Percentiles rank a stretch among this genome's conserved stretches.
Conservation (phyloP, 2,888 invertebrate species). For the Noctua janthe region DNA sequence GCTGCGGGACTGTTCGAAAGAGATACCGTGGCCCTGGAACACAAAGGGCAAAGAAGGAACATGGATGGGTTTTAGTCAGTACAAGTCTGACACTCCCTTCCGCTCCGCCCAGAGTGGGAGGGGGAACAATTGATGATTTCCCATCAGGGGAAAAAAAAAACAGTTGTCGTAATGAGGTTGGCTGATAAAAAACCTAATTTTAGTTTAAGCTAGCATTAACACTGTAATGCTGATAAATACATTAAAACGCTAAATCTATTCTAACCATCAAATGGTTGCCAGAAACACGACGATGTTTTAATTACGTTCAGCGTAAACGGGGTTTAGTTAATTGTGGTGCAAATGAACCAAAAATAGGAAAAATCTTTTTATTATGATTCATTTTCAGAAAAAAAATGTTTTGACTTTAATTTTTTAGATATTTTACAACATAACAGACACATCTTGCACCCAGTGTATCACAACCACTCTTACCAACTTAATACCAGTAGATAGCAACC, state of each 20-base stretch:
- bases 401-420: neutral
- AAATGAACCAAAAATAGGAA: neutral
- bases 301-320: neutral
- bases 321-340: neutral
- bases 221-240: too few species aligned
- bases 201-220: too few species aligned
- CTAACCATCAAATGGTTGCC: neutral
- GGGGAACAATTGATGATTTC: too few species aligned
- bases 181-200: too few species aligned
- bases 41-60: too few species aligned
- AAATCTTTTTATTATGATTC: neutral
- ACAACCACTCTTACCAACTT: conserved; percentile 72
- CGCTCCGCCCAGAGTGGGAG: too few species aligned
- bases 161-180: neutral
- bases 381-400: neutral
- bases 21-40: too few species aligned
- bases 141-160: too few species aligned
- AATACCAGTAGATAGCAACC: conserved; percentile 87
- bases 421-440: neutral
- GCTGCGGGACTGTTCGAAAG: too few species aligned
- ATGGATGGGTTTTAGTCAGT: too few species aligned
- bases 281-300: neutral
- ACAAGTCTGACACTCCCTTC: too few species aligned
- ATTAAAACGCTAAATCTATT: too few species aligned
- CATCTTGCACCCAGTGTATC: conserved; percentile 61